Percentiles rank a stretch among this genome's conserved stretches.
Conservation (phyloP, 1,140 invertebrate genomes). For the Calosoma granatense region DNA sequence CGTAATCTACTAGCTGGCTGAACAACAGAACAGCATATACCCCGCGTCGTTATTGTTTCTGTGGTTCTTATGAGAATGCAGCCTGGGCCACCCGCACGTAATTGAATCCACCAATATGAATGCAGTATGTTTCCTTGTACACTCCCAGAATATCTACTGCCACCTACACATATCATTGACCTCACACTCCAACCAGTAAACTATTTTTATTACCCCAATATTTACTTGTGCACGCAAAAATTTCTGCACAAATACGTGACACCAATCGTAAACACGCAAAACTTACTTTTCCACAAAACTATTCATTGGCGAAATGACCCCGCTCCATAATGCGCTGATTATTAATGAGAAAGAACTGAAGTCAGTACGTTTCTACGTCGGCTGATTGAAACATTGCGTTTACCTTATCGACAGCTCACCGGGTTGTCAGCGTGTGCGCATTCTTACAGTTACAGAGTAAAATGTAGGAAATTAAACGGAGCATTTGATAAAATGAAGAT, state of each 20-base stretch:
- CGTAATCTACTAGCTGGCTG: background rate
- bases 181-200: background rate
- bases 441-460: no score
- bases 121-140: background rate
- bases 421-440: no score
- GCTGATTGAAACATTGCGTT: no score
- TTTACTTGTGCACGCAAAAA: background rate
- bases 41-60: constrained; percentile 1
- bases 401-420: no score
- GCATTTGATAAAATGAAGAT: no score
- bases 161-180: background rate
- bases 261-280: background rate
- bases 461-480: no score
- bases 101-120: background rate
- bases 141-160: background rate
- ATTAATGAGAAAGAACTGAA: no score
- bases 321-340: no score
- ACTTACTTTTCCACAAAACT: no score
- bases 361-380: no score
- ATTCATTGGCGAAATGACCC: no score
- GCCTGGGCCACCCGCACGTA: background rate
- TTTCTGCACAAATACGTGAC: background rate
- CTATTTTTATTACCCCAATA: background rate
- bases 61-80: constrained; percentile 3
- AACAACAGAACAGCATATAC: background rate